These are phyloP conservation scores for Archips crataeganus DNA, from an alignment of 2,888 invertebrate genomes.

Conservation along the genomic window DNA sequence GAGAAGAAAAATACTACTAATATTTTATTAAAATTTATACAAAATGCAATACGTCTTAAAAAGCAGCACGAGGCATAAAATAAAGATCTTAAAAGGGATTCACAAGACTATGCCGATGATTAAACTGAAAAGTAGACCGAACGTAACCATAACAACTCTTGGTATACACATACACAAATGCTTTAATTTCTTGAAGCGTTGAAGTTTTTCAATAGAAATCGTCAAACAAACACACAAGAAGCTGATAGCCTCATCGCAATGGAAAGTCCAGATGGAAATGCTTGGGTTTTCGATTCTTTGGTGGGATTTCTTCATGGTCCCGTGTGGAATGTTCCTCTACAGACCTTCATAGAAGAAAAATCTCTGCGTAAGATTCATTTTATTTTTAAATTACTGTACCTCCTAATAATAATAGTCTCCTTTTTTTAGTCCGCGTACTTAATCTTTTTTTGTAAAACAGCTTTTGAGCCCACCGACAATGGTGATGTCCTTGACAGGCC, in stretches of 20 bases:
- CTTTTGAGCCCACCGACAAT: conserved; percentile 92
- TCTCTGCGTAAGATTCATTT: conserved; percentile 91
- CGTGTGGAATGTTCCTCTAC: conserved; percentile 95
- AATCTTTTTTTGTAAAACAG: conserved; percentile 74
- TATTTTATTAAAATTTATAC: neutral
- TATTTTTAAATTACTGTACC: neutral
- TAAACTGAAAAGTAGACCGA: neutral
- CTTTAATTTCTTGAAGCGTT: neutral
- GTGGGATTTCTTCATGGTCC: conserved; percentile 96
- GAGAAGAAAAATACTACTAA: neutral
- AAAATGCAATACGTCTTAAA: neutral
- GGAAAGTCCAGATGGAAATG: conserved; percentile 87
- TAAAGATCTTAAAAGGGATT: neutral
- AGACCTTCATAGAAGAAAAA: conserved; percentile 97
- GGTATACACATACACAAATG: conserved; percentile 38
- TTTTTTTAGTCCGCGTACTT: neutral
- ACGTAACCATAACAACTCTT: conserved; percentile 52
- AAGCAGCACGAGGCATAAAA: neutral
- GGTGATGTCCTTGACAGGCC: conserved; percentile 88
- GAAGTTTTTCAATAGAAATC: neutral
- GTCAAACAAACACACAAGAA: neutral
- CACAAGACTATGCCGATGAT: neutral
- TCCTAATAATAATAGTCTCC: neutral
- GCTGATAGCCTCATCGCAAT: conserved; percentile 46
- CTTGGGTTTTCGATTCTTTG: conserved; percentile 96